Evolutionary conservation across 2,888 invertebrate species (phyloP), one percentile per base, ranked within the genome.

Genomic region (Copidosoma aretas): DNA sequence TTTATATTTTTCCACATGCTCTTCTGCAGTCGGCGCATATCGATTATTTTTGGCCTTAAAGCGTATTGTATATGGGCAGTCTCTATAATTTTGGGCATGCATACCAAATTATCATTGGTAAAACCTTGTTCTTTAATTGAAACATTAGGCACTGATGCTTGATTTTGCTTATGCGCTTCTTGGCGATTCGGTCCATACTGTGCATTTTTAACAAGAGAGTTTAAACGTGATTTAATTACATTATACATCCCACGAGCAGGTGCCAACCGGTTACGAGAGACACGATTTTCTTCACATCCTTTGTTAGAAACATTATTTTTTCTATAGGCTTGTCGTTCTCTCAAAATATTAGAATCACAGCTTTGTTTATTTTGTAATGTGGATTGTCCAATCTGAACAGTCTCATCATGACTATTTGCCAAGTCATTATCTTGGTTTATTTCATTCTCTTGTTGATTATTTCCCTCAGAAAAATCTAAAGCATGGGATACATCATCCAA

Each of bases 21-120:
- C n/a, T 86, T 85, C 80, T 95, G 95, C 56, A 95, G 83, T 79
- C 89, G 91, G 77, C 91, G 92, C 89, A 95, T 94, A 78, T 96
- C 93, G 53, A 95, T 89, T 68, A 91, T 92, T 80, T 95, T 95
- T 8, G 95, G 93, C 65, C 91, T 88, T 84, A 91, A 89, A 8
- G 94, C 93, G 82, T 93, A 95, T 0, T 90, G 89, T 70, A 95
- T 91, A 77, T 90, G 88, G 60, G 91, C 89, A 84, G 91, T 91
- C 19, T 76, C 77, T 75, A 88, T 89, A 82, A 88, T 87, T 71
- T 88, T 88, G 0, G 92, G 92, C 0, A 89, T 89, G 59, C 89
- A 88, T 14, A 91, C 86, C 82, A 91, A 87, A 77, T 91, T 87
- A 1, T 86, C 86, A 1, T 86, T 86, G 43, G 84, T 84, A 74